These are phyloP conservation scores for Drosophila kepulauana DNA, from an alignment of 1,140 invertebrate genomes.

Conservation along the genomic window DNA sequence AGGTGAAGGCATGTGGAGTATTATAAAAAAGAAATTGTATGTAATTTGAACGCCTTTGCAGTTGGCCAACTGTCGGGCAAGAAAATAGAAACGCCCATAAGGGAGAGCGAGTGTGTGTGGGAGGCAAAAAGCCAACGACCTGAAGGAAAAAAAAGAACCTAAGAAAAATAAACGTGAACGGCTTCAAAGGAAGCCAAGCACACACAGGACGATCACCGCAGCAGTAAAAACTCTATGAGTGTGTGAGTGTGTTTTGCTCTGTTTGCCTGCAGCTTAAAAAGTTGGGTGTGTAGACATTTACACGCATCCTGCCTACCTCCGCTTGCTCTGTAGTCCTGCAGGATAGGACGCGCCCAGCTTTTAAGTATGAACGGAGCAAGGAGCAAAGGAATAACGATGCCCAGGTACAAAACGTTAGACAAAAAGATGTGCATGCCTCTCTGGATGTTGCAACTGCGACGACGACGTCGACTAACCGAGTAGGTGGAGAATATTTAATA, in stretches of 20 bases:
- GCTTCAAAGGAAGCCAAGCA: constrained; percentile 42
- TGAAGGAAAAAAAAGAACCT: constrained; percentile 30
- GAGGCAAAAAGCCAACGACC: constrained; percentile 79
- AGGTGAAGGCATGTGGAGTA: constrained; percentile 15
- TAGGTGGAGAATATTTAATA: constrained; percentile 81
- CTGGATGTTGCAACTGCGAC: constrained; percentile 29
- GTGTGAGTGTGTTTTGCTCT: constrained; percentile 27
- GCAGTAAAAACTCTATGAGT: constrained; percentile 57
- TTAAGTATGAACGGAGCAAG: constrained; percentile 65
- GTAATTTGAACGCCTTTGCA: constrained; percentile 67
- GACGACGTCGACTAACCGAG: constrained; percentile 52
- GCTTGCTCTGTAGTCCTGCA: not conserved
- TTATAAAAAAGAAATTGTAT: constrained; percentile 59
- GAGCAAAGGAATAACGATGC: constrained; percentile 28
- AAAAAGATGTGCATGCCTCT: constrained; percentile 75
- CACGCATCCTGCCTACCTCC: constrained; percentile 48
- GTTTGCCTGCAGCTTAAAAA: constrained; percentile 70
- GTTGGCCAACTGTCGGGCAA: constrained; percentile 62
- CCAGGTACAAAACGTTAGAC: constrained; percentile 74
- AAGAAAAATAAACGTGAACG: constrained; percentile 64
- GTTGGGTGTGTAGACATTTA: constrained; percentile 55
- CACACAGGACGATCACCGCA: constrained; percentile 48
- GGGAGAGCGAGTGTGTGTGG: constrained; percentile 6
- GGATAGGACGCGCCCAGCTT: constrained; percentile 65
- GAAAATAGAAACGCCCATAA: constrained; percentile 78